Conservation (phyloP, 2,888 invertebrate genomes). For the Campoplex nolae region DNA sequence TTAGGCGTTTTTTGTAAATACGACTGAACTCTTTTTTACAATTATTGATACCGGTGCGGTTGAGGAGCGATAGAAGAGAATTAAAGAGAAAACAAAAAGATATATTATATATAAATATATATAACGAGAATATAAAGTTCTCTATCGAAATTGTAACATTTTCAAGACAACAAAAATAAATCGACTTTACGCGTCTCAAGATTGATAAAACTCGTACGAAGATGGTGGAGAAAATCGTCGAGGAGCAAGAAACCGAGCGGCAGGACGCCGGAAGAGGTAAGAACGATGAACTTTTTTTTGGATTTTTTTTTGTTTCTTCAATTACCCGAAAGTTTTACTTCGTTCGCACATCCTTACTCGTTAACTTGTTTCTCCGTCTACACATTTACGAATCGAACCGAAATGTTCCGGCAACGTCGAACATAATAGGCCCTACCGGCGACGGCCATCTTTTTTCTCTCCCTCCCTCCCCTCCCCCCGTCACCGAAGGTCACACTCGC, state of each 20-base stretch:
- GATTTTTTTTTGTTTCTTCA: not conserved
- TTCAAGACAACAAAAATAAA: constrained; percentile 3
- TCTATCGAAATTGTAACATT: constrained; percentile 1
- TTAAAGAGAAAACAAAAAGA: not conserved
- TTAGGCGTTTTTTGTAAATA: constrained; percentile 83
- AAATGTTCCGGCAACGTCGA: not conserved
- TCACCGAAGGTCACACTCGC: constrained; percentile 42
- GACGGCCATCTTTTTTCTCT: constrained; percentile 32
- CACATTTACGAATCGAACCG: not conserved
- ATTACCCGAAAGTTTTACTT: not conserved
- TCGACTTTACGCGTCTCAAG: constrained; percentile 13
- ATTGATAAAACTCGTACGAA: constrained; percentile 69
- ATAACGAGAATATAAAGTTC: constrained; percentile 9
- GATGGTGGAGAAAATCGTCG: constrained; percentile 89
- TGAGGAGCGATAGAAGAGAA: constrained; percentile 47
- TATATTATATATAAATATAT: not conserved
- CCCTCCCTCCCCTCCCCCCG: too few relatives aligned
- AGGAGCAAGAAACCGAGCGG: constrained; percentile 86
- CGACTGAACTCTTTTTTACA: constrained; percentile 84
- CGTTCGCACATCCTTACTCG: not conserved
- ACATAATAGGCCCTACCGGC: constrained; percentile 8
- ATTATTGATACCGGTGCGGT: constrained; percentile 80
- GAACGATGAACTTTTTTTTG: constrained; percentile 42
- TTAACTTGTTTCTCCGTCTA: not conserved
- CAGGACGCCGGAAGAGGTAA: constrained; percentile 78